These are phyloP conservation scores for Esox niger DNA, from an alignment of 2,113 vertebrate genomes.

Conservation along the genomic window DNA sequence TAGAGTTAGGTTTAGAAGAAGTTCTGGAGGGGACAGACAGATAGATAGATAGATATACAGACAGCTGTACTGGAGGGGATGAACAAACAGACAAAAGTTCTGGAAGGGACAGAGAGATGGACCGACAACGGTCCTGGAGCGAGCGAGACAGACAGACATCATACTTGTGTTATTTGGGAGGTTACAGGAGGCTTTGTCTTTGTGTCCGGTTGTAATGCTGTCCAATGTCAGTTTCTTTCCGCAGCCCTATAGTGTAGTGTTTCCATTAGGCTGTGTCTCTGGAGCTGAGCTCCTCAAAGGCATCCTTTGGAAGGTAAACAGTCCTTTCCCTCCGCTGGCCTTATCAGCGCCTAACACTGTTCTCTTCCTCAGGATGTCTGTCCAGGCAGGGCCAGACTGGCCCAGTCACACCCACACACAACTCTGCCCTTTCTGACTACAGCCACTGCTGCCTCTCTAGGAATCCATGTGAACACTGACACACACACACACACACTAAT, in stretches of 20 bases:
- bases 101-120: background rate
- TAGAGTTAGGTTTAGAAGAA: too few species aligned
- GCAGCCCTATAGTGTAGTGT: slow-evolving; percentile 31
- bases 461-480: too few species aligned
- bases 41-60: background rate
- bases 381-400: slow-evolving; percentile 2
- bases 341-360: slow-evolving; percentile 66
- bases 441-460: too few species aligned
- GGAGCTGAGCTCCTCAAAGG: slow-evolving; percentile 36
- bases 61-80: background rate
- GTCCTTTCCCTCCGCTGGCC: slow-evolving; percentile 48
- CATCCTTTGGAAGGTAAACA: slow-evolving; percentile 59
- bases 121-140: background rate
- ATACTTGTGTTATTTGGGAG: background rate
- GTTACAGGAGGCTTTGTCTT: background rate
- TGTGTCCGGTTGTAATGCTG: too few species aligned
- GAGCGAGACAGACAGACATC: background rate
- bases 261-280: slow-evolving; percentile 40
- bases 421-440: too few species aligned
- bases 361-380: slow-evolving; percentile 74
- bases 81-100: slow-evolving; percentile 10
- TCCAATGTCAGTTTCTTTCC: background rate
- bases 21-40: background rate
- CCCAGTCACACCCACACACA: slow-evolving; percentile 26
- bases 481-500: too few species aligned